Conservation (phyloP, 2,888 invertebrate species). For the Agonopterix arenella region DNA sequence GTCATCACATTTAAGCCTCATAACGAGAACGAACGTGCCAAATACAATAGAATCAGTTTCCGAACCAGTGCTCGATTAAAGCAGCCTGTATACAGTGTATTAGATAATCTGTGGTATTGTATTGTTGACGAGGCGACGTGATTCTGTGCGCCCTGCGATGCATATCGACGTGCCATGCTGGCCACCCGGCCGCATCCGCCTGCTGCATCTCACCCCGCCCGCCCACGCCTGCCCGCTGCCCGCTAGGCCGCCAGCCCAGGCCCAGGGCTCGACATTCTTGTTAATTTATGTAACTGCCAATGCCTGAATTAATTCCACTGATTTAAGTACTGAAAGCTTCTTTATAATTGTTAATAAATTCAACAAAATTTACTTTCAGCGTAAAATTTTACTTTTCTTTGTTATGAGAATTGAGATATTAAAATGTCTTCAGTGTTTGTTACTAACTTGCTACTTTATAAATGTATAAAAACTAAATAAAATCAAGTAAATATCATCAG, state of each 20-base stretch:
- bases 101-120: constrained; percentile 13
- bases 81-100: not conserved
- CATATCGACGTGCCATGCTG: constrained; percentile 26
- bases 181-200: constrained; percentile 4
- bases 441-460: no score
- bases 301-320: constrained; percentile 7
- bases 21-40: no score
- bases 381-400: no score
- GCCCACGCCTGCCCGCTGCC: not conserved
- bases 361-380: no score
- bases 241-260: constrained; percentile 10
- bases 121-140: constrained; percentile 30
- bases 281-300: constrained; percentile 27
- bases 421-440: no score
- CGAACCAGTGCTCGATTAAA: no score
- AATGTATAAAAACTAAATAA: no score
- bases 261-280: constrained; percentile 12
- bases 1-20: no score
- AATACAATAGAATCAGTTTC: no score
- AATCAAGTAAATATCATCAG: no score
- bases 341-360: no score
- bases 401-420: no score
- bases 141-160: constrained; percentile 36
- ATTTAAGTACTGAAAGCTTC: not conserved
- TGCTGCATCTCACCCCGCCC: not conserved